Base-by-base conservation (phyloP, 2,888 invertebrate species). In the Elaeidobius kamerunicus region DNA sequence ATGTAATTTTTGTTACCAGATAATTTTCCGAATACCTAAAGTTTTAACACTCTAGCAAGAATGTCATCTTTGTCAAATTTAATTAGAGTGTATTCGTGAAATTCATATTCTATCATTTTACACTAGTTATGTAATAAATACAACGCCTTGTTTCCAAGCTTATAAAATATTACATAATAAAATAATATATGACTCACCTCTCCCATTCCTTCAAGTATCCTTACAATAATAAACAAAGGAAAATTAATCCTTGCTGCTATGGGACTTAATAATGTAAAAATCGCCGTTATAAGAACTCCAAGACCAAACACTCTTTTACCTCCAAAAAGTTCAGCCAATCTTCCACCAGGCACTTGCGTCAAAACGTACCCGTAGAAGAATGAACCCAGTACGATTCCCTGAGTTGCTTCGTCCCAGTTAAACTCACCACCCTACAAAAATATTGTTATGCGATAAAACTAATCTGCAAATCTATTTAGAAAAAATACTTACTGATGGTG, bases 271-370 rank as follows among this genome's bases (percentile, higher is more conserved):
- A 93, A 75, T 0, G 93, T 92, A 61, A 92, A 84, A 47, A 93
- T 68, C 4, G 91, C 86, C 3, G 91, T 90, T 36, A 91, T 74
- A 39, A 92, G 75, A 1, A 91, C 84, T 3, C 91, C 91, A 23
- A 88, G 69, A 12, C 91, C 91, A 67, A 88, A 91, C 2, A 94
- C 82, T 56, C 85, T 75, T 74, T 92, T 93, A n/a, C 92, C 94
- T 27, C 96, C 95, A 68, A 84, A 80, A 60, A 84, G 76, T 73
- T 91, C 91, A 1, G 95, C 91, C 74, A 94, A 77, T n/a, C 53
- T 20, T 1, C 89, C 89, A 30, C 89, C 89, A 28, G 89, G 89
- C 59, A 86, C 82, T 77, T 90, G 89, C 35, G 89, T 89, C 59
- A 87, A 69, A 14, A 89, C 88, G 72, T 89, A 90, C 58, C 89